Evolutionary conservation across 2,888 invertebrate species (phyloP).

Genomic region (Colletes collaris): DNA sequence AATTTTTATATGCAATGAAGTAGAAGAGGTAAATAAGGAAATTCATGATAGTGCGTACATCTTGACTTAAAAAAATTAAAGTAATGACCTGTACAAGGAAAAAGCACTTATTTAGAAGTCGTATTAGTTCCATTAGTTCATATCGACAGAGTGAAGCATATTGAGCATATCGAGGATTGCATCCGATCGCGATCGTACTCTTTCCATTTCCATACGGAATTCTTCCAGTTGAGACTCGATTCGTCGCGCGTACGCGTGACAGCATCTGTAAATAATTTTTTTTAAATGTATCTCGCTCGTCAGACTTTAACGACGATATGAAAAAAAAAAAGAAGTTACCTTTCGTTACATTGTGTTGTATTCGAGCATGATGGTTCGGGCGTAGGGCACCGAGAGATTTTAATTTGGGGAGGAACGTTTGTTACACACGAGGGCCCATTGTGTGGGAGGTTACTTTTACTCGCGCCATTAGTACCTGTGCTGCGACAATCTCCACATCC

Average conservation of each 20-base stretch:
- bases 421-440: slow-evolving; percentile 37
- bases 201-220: slow-evolving; percentile 75
- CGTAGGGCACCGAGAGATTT: slow-evolving; percentile 42
- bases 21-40: slow-evolving; percentile 50
- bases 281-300: neutral
- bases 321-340: slow-evolving; percentile 38
- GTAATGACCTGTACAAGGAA: slow-evolving; percentile 65
- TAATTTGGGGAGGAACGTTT: slow-evolving; percentile 49
- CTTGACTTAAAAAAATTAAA: slow-evolving; percentile 47
- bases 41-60: slow-evolving; percentile 36
- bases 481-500: slow-evolving; percentile 78
- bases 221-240: slow-evolving; percentile 75
- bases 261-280: slow-evolving; percentile 65
- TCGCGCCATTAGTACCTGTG: slow-evolving; percentile 46
- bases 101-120: slow-evolving; percentile 44
- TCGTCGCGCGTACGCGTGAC: slow-evolving; percentile 67
- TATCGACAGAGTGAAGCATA: slow-evolving; percentile 66
- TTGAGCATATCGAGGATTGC: slow-evolving; percentile 76
- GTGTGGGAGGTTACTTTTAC: slow-evolving; percentile 31
- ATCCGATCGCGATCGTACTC: slow-evolving; percentile 75
- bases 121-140: slow-evolving; percentile 55
- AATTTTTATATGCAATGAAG: slow-evolving; percentile 55
- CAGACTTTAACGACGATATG: neutral
- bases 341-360: slow-evolving; percentile 49
- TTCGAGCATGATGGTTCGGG: slow-evolving; percentile 53